A percentile compares a stretch with the other conserved stretches of the same genome.
phyloP scores from a whole-genome alignment of 1,140 invertebrate genomes.

The Drosophila cardini region DNA sequence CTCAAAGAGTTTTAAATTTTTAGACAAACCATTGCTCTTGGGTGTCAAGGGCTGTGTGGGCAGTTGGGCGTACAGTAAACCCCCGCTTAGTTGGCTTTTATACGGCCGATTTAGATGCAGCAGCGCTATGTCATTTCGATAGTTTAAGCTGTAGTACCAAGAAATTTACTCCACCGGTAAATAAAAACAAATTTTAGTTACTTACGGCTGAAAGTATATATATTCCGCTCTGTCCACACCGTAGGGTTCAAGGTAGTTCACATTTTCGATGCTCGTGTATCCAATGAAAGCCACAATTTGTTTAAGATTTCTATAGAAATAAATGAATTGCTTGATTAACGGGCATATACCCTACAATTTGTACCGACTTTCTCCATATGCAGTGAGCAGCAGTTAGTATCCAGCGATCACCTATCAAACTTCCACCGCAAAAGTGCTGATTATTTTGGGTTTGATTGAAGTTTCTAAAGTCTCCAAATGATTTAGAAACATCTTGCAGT shows the following conservation, averaged over 20 bases:
- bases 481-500: conserved; percentile 55
- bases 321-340: not conserved
- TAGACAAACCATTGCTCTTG: conserved; percentile 56
- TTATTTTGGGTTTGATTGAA: conserved; percentile 22
- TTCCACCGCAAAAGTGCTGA: conserved; percentile 76
- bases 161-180: not conserved
- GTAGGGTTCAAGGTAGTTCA: conserved; percentile 55
- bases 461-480: conserved; percentile 9
- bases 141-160: conserved; percentile 61
- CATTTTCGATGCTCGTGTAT: conserved; percentile 64
- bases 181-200: not conserved
- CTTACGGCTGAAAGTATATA: conserved; percentile 79
- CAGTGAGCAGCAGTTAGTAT: conserved; percentile 76
- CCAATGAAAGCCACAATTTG: conserved; percentile 71
- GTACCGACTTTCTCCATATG: conserved; percentile 70
- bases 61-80: conserved; percentile 59
- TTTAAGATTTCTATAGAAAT: conserved; percentile 48
- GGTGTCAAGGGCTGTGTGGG: conserved; percentile 65
- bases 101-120: conserved; percentile 55
- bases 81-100: conserved; percentile 9
- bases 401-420: conserved; percentile 70
- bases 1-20: not conserved
- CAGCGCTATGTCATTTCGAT: conserved; percentile 76
- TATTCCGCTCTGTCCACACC: conserved; percentile 65
- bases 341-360: not conserved